phyloP scores from a whole-genome alignment of 1,140 invertebrate genomes.

The Macrocentrus cingulum region DNA sequence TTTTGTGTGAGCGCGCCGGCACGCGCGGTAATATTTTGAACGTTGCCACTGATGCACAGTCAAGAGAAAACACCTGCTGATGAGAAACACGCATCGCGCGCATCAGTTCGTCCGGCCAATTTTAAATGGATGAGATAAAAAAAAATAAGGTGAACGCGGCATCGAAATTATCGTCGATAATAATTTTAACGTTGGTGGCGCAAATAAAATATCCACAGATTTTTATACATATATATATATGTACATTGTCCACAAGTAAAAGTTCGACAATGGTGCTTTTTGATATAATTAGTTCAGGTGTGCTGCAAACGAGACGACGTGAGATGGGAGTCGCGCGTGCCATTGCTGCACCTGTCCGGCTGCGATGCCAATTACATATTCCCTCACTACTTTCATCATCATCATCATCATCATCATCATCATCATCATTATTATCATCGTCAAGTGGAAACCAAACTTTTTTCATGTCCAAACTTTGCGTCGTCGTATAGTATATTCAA shows the following conservation, averaged over 20 bases:
- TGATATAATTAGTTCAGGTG: too few relatives aligned
- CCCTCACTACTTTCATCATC: too few relatives aligned
- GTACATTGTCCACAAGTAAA: too few relatives aligned
- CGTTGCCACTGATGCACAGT: conserved; percentile 13
- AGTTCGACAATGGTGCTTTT: not conserved
- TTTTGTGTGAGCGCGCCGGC: conserved; percentile 12
- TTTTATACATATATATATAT: not conserved
- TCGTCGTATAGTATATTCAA: too few relatives aligned
- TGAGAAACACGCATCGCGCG: conserved; percentile 24
- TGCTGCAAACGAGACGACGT: too few relatives aligned
- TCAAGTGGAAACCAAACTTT: too few relatives aligned
- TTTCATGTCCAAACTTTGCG: too few relatives aligned
- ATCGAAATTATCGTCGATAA: conserved; percentile 34
- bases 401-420: too few relatives aligned
- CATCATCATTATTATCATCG: too few relatives aligned
- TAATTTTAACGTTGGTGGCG: conserved; percentile 29
- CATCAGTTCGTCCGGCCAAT: conserved; percentile 29
- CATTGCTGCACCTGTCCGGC: too few relatives aligned
- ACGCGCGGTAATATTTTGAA: not conserved
- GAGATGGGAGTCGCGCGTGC: too few relatives aligned
- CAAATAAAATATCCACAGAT: conserved; percentile 9
- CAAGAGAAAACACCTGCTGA: conserved; percentile 22
- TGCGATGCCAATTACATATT: too few relatives aligned
- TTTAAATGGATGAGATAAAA: conserved; percentile 33
- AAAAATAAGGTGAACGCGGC: conserved; percentile 38